Evolutionary conservation across 1,140 invertebrate species (phyloP).

Genomic region (Capitella teleta): DNA sequence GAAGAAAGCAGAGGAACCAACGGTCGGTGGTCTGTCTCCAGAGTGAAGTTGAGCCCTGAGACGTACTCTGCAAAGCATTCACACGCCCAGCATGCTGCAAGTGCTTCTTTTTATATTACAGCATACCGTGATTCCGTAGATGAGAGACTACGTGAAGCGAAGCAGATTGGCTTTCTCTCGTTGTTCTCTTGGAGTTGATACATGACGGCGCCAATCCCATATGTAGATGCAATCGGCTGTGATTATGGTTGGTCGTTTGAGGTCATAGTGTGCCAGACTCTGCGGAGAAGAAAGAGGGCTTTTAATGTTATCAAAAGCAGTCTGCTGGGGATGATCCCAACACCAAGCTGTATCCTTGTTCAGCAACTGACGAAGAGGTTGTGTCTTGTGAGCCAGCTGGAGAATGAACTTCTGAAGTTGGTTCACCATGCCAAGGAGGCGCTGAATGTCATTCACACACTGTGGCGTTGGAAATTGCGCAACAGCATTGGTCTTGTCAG

Average conservation of each 20-base stretch:
- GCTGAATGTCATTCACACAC: conserved; percentile 15
- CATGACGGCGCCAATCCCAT: conserved; percentile 16
- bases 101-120: conserved; percentile 42
- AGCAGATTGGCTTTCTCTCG: conserved; percentile 27
- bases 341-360: conserved; percentile 8
- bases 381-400: conserved; percentile 1
- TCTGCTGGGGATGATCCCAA: conserved; percentile 9
- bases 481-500: conserved; percentile 25
- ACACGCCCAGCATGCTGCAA: conserved; percentile 29
- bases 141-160: conserved; percentile 31
- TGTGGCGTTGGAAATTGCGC: conserved; percentile 8
- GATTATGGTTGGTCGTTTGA: conserved; percentile 4
- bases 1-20: conserved; percentile 29
- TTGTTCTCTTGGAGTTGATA: conserved; percentile 13
- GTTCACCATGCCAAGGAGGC: conserved; percentile 18
- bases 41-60: conserved; percentile 25
- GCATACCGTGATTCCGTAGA: conserved; percentile 31
- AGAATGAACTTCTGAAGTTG: conserved; percentile 11
- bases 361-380: conserved; percentile 10
- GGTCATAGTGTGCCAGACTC: conserved; percentile 14
- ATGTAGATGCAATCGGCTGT: conserved; percentile 10
- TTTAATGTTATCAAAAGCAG: conserved; percentile 9
- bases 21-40: conserved; percentile 33
- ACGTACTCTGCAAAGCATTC: conserved; percentile 39
- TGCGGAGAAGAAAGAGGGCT: conserved; percentile 11